Evolutionary conservation across 37 sponge, comb jelly and placozoan species (phyloP).

Genomic region (Mnemiopsis leidyi): DNA sequence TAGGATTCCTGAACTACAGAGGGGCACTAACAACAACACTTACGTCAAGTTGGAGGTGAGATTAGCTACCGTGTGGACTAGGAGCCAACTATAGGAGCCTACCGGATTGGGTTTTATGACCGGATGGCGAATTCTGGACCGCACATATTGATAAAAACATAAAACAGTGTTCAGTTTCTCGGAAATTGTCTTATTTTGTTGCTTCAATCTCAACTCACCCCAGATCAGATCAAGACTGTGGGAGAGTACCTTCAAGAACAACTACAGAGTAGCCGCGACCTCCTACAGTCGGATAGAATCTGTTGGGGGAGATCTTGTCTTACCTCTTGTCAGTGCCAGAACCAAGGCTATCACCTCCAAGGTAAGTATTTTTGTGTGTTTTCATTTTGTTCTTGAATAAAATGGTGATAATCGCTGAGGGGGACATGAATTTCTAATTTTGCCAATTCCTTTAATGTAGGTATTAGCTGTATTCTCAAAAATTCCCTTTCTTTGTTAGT

Average conservation of each 20-base stretch:
- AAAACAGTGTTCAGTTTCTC: too few relatives aligned
- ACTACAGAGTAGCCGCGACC: background rate
- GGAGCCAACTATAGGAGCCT: too few relatives aligned
- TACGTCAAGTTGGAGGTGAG: background rate
- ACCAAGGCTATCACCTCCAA: background rate
- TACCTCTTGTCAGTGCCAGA: background rate
- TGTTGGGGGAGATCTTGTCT: constrained; percentile 8
- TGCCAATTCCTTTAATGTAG: too few relatives aligned
- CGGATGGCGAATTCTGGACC: too few relatives aligned
- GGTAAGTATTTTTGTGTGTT: too few relatives aligned
- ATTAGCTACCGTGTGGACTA: background rate
- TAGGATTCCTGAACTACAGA: background rate
- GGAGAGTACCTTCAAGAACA: background rate
- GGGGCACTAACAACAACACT: background rate
- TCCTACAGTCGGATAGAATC: background rate
- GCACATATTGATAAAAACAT: too few relatives aligned
- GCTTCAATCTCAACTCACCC: background rate
- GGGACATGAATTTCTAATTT: too few relatives aligned
- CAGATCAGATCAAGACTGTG: background rate
- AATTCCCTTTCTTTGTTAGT: too few relatives aligned
- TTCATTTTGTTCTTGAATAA: too few relatives aligned
- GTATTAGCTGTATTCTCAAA: too few relatives aligned
- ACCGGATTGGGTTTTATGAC: too few relatives aligned
- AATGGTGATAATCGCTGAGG: too few relatives aligned
- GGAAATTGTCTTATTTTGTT: background rate